Evolutionary conservation across 1,140 invertebrate species (phyloP).

Genomic region (Bactericera cockerelli): DNA sequence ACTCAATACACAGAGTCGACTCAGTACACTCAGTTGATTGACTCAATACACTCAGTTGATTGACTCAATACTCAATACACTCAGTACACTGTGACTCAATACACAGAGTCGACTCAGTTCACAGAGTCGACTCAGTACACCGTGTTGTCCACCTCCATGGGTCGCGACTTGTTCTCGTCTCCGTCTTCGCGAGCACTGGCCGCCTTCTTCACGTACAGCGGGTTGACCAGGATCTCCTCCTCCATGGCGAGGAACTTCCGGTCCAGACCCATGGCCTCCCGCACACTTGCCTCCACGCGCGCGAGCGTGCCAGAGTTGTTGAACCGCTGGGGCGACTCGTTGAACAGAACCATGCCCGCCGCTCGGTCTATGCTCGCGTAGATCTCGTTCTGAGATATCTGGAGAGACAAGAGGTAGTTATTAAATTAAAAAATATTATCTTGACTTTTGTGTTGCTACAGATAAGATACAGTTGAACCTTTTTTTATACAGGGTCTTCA

Average conservation of each 20-base stretch:
- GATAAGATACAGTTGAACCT: no score
- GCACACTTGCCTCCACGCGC: slow-evolving; percentile 70
- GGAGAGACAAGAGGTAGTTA: slow-evolving; percentile 24
- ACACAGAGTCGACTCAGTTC: no score
- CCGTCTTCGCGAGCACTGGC: slow-evolving; percentile 20
- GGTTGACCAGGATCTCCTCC: slow-evolving; percentile 81
- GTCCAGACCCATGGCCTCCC: slow-evolving; percentile 68
- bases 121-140: no score
- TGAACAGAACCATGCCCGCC: slow-evolving; percentile 94
- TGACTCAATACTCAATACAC: no score
- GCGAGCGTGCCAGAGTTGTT: slow-evolving; percentile 73
- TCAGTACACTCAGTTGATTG: no score
- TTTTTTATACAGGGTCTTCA: no score
- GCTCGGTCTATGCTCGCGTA: slow-evolving; percentile 95
- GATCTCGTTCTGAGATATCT: slow-evolving; percentile 96
- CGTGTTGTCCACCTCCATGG: no score
- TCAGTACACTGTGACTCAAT: no score
- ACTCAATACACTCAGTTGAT: no score
- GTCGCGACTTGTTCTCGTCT: slow-evolving; percentile 6
- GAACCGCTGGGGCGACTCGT: slow-evolving; percentile 91
- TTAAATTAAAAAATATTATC: no score
- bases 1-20: no score
- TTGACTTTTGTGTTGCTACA: no score
- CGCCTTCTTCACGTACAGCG: slow-evolving; percentile 60
- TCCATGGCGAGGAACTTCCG: slow-evolving; percentile 81